Conservation (phyloP, 2,888 invertebrate genomes). For the Unio pictorum region DNA sequence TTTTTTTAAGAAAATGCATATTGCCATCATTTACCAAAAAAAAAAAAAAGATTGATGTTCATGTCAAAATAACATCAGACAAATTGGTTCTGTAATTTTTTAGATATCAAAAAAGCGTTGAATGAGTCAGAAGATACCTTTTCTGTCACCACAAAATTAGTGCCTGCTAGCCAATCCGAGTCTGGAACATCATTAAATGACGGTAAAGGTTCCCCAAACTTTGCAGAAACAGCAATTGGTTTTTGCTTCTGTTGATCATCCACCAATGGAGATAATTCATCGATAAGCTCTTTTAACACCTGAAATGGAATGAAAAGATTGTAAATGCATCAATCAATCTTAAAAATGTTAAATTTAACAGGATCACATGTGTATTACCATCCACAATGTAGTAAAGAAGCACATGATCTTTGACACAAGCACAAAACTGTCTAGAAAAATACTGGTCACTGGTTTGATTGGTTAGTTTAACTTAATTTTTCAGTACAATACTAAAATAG, state of each 20-base stretch:
- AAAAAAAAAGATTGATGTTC: too few relatives aligned
- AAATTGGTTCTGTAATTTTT: too few relatives aligned
- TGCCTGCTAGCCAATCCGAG: conserved; percentile 49
- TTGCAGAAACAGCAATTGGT: conserved; percentile 26
- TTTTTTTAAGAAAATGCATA: too few relatives aligned
- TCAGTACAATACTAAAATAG: too few relatives aligned
- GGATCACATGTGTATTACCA: neutral
- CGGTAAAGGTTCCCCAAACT: conserved; percentile 15
- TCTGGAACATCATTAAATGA: conserved; percentile 18
- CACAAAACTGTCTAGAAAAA: too few relatives aligned
- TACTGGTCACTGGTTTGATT: too few relatives aligned
- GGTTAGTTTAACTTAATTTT: too few relatives aligned
- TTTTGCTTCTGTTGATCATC: conserved; percentile 2
- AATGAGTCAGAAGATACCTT: conserved; percentile 24
- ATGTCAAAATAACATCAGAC: too few relatives aligned
- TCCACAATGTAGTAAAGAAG: neutral
- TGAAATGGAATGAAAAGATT: conserved; percentile 12
- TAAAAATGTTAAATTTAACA: neutral
- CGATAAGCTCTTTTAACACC: conserved; percentile 47
- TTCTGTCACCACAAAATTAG: conserved; percentile 43
- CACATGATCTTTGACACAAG: neutral
- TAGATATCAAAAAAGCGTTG: too few relatives aligned
- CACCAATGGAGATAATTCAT: conserved; percentile 35
- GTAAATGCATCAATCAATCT: neutral
- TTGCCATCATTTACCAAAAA: too few relatives aligned